Conservation (phyloP, 2,797 vertebrate species). For the Sebastes baramenuke region DNA sequence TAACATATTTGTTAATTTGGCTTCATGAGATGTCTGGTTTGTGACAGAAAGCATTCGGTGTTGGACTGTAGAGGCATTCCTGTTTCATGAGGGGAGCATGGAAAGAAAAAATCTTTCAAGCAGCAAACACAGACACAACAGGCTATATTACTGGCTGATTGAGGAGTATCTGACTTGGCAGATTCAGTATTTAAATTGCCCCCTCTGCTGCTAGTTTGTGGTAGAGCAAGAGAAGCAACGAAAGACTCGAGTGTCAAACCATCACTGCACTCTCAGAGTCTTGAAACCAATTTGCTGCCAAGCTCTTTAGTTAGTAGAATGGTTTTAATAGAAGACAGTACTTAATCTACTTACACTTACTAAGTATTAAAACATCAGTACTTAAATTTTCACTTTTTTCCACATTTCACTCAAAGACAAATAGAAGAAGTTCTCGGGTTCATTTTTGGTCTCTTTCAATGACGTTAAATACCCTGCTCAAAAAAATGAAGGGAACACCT, state of each 20-base stretch:
- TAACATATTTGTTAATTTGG: neutral
- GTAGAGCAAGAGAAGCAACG: neutral
- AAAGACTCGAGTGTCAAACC: neutral
- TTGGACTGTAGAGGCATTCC: neutral
- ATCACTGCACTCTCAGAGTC: neutral
- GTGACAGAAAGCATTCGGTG: conserved; percentile 9
- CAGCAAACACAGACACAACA: neutral
- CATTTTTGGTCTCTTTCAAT: neutral
- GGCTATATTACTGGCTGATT: neutral
- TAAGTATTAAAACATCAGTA: neutral
- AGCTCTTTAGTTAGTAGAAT: neutral
- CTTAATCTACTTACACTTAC: neutral
- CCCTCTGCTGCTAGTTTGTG: conserved; percentile 51
- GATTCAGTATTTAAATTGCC: neutral
- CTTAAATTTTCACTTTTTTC: no score
- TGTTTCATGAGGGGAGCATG: conserved; percentile 1
- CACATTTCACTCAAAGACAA: neutral
- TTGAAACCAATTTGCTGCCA: neutral
- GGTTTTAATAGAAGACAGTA: neutral
- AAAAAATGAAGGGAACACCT: no score
- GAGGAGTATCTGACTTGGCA: neutral
- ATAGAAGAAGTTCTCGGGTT: neutral
- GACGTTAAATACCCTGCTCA: neutral
- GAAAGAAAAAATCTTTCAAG: neutral
- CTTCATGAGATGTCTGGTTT: neutral